Conservation (phyloP, 2,797 vertebrate species). For the Arrhamphus sclerolepis region DNA sequence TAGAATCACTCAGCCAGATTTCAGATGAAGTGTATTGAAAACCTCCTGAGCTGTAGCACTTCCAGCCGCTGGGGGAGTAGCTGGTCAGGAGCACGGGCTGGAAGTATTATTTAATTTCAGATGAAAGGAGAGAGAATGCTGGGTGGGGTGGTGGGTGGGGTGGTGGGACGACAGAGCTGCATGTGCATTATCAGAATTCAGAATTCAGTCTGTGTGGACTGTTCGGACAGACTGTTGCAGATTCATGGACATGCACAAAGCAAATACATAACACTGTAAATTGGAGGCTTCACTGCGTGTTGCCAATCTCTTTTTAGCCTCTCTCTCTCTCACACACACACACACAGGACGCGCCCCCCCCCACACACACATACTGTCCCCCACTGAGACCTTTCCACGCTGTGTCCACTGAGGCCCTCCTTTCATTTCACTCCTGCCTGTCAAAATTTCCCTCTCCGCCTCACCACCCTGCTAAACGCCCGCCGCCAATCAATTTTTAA, state of each 20-base stretch:
- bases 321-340: constrained; percentile 4
- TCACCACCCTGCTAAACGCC: constrained; percentile 77
- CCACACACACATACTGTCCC: constrained; percentile 30
- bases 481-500: constrained; percentile 85
- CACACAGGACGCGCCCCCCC: constrained; percentile 16
- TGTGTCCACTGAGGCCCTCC: constrained; percentile 62
- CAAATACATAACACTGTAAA: constrained; percentile 7
- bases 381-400: constrained; percentile 68
- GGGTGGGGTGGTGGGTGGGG: constrained; percentile 54
- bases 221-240: constrained; percentile 5
- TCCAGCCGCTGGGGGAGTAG: constrained; percentile 66
- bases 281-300: constrained; percentile 18
- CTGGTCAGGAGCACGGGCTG: constrained; percentile 64
- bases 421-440: constrained; percentile 95
- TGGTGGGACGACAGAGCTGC: constrained; percentile 48
- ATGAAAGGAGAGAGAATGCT: constrained; percentile 72
- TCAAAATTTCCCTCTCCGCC: constrained; percentile 86
- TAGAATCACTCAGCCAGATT: constrained; percentile 68
- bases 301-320: constrained; percentile 7
- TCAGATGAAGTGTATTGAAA: constrained; percentile 66
- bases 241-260: neutral
- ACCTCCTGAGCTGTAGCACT: constrained; percentile 71
- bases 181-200: constrained; percentile 10
- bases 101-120: constrained; percentile 83
- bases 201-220: constrained; percentile 23